A percentile compares a stretch with the other conserved stretches of the same genome.
Conservation (phyloP, 2,797 vertebrate species). For the Gambelia wislizenii region DNA sequence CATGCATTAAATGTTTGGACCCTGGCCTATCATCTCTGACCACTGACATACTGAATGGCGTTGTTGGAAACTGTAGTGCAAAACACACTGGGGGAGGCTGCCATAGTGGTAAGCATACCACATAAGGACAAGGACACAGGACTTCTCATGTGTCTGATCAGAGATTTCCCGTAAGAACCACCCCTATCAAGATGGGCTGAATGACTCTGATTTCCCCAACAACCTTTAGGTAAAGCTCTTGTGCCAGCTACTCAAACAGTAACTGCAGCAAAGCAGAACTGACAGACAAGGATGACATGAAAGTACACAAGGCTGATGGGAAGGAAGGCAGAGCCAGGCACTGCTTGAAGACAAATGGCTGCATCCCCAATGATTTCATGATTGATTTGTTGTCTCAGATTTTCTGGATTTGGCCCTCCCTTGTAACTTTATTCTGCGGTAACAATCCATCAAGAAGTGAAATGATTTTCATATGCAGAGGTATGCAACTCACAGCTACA, state of each 20-base stretch:
- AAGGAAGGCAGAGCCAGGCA: neutral
- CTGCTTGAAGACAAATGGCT: neutral
- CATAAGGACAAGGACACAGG: too few relatives aligned
- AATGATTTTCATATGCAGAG: neutral
- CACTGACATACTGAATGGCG: too few relatives aligned
- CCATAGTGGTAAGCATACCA: too few relatives aligned
- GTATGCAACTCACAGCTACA: neutral
- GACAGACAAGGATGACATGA: neutral
- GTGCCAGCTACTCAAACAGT: neutral
- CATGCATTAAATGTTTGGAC: too few relatives aligned
- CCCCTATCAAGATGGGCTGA: neutral
- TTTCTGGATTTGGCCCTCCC: neutral
- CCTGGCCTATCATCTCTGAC: too few relatives aligned
- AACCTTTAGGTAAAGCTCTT: neutral
- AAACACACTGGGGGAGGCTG: too few relatives aligned
- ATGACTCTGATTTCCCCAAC: neutral
- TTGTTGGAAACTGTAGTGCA: too few relatives aligned
- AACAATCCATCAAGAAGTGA: neutral
- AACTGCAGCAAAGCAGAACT: neutral
- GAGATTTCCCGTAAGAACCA: neutral
- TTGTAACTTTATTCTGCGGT: neutral
- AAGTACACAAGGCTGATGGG: neutral
- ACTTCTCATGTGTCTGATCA: too few relatives aligned
- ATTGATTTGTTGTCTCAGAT: neutral
- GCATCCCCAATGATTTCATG: neutral